A percentile compares a stretch with the other conserved stretches of the same genome.
Evolutionary conservation across 2,113 vertebrate species (phyloP).

Genomic region (Nothocercus julius): DNA sequence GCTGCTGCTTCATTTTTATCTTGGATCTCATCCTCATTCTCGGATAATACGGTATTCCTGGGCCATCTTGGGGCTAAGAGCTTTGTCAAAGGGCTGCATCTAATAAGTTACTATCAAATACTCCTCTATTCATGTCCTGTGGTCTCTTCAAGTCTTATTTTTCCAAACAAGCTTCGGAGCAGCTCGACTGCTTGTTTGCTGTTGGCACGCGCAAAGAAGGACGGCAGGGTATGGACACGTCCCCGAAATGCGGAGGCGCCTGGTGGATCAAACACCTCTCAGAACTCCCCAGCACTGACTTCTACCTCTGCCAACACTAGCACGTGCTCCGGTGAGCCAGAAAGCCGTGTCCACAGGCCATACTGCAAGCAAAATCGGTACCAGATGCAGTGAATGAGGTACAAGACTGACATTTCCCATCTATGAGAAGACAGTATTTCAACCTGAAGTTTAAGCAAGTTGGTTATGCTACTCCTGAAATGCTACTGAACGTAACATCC

Average conservation of each 20-base stretch:
- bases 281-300: neutral
- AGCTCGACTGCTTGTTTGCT: rapidly evolving
- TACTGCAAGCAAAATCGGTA: neutral
- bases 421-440: neutral
- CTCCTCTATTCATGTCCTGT: neutral
- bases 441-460: neutral
- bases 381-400: neutral
- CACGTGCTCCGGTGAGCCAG: neutral
- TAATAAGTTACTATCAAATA: constrained; percentile 15
- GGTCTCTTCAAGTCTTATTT: neutral
- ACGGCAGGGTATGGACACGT: rapidly evolving
- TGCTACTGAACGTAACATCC: neutral
- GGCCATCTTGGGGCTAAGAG: neutral
- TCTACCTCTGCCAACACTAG: neutral
- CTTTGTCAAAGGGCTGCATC: constrained; percentile 21
- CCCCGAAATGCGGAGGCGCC: rapidly evolving
- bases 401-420: neutral
- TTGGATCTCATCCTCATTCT: neutral
- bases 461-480: neutral
- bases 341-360: neutral
- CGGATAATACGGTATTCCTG: neutral
- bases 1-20: neutral
- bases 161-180: neutral
- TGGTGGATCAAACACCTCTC: neutral
- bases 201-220: neutral